Conservation (phyloP, 2,888 invertebrate genomes). For the Pemphredon lugubris region DNA sequence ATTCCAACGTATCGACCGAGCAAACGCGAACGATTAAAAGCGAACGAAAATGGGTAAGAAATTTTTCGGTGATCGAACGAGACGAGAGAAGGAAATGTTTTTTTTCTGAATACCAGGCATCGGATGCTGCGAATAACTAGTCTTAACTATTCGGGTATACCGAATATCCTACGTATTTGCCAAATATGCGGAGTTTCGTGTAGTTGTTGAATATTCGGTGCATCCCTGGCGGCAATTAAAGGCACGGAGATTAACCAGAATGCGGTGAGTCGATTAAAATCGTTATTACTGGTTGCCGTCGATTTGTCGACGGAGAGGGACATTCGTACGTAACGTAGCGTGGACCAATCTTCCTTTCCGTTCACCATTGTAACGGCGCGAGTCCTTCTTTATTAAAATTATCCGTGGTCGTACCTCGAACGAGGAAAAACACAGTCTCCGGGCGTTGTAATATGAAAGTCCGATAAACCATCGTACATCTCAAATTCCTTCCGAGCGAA, state of each 20-base stretch:
- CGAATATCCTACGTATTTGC: constrained; percentile 61
- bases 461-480: too few species aligned
- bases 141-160: constrained; percentile 50
- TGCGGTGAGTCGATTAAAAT: constrained; percentile 61
- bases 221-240: constrained; percentile 65
- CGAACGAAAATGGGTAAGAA: background rate
- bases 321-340: constrained; percentile 44
- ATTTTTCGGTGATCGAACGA: too few species aligned
- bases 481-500: too few species aligned
- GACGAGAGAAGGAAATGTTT: too few species aligned
- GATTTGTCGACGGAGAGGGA: constrained; percentile 42
- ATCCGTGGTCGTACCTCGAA: background rate
- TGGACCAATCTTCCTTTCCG: constrained; percentile 23
- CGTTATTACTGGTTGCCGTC: constrained; percentile 63
- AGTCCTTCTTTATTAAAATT: constrained; percentile 35
- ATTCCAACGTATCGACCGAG: background rate
- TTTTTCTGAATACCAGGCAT: too few species aligned
- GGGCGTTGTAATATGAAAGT: too few species aligned
- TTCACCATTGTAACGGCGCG: constrained; percentile 12
- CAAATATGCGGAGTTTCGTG: constrained; percentile 63
- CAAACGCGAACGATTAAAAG: background rate
- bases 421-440: background rate
- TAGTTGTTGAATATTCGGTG: constrained; percentile 65
- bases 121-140: constrained; percentile 21
- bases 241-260: constrained; percentile 63